Evolutionary conservation across 2,888 invertebrate genomes (phyloP), one percentile per base, ranked within the genome.

Genomic region (Patella pellucida): DNA sequence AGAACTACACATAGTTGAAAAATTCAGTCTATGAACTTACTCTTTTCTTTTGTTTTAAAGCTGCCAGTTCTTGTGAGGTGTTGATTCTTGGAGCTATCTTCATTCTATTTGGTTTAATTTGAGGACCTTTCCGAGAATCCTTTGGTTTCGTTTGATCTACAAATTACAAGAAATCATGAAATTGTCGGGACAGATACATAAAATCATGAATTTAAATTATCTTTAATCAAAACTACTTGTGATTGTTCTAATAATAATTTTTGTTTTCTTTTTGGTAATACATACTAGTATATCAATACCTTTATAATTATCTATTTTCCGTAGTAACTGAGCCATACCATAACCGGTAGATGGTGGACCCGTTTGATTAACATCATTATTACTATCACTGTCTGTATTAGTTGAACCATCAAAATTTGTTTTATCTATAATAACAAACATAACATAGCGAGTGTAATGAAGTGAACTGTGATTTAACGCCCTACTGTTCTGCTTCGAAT

Each of bases 21-120:
- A 41, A 41, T 41, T 41, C 41, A 1, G 4, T 19, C 12, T 23
- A 23, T 12, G 23, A 62, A 23, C 62, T n/a, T 88, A 95, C 95
- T 92, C 95, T 95, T 91, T 99, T 99, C 91, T 96, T 96, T 84
- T 95, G 94, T 92, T 97, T 97, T 52, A 95, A 94, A 54, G 94
- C 94, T 84, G 95, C 94, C 56, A 99, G 91, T 83, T 97, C 95
- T 16, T 96, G 95, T 85, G 95, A 94, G 0, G 95, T 94, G 0
- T 98, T 96, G 76, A 96, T 92, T 80, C 93, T 93, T 2, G 92
- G 90, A 0, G 94, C 92, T 0, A 93, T 90, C 83, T 92, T 93
- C 87, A 95, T 94, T 67, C 96, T 92, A 83, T 92, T 92, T 9
- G 90, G 90, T 79, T 89, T 85, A 56, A 91, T 87, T 74, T 83